Evolutionary conservation across 2,797 vertebrate genomes (phyloP), one percentile per base, ranked within the genome.

Genomic region (Pteropus rufus): DNA sequence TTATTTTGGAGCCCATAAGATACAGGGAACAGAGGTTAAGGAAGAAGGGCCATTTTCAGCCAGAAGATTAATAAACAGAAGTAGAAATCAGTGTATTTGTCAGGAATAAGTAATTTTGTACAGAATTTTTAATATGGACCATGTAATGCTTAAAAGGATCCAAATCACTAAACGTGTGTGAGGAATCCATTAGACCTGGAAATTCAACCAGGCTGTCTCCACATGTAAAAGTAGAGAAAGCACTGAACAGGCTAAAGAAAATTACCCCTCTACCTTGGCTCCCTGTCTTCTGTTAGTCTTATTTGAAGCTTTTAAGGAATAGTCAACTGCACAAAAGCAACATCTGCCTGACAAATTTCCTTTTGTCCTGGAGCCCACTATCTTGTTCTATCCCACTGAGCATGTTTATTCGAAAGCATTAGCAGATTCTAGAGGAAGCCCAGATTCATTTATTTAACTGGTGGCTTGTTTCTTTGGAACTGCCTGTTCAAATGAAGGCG

Each of bases 331-430:
- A 89, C 60, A 83, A 91, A 95, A 92, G 67, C 49, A 81, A 82
- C 93, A 95, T 94, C 90, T 96, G 94, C 88, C 76, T 76, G 94
- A 76, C 95, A 97, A 94, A 95, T 93, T 95, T 95, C 65, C 79
- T 96, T 95, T 96, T 89, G 75, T 80, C 64, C 69, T 75, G 77
- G 84, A 94, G 64, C 56, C 58, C 80, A 44, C 81, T 39, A 69
- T 67, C 49, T 49, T 10, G 34, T 91, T 91, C 86, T 81, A 7
- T 62, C 83, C 83, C 89, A 85, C 72, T 81, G 72, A 96, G 56
- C 79, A 11, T 90, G 64, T 95, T 96, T 86, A 96, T 89, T 92
- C 93, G 88, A 91, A 89, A 56, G 93, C 75, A 56, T 34, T n/a
- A 85, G 12, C 19, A 14, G 70, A 89, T 96, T 95, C 93, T 82